Conservation (phyloP, 1,140 invertebrate species). For the Zaprionus tsacasi region DNA sequence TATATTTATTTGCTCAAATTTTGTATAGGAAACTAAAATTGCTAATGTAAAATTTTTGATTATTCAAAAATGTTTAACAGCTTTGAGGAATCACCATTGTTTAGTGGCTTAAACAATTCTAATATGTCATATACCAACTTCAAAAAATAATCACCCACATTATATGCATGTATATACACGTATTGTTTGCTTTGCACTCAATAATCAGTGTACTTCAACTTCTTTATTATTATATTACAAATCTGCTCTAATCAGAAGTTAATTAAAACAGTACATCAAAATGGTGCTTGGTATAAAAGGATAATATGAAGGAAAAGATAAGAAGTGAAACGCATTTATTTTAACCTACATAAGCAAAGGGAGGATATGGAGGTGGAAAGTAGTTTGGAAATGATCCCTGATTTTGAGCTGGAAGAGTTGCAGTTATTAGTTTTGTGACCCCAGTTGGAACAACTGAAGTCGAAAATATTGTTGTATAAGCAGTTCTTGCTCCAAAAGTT, state of each 20-base stretch:
- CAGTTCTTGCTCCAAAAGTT: slow-evolving; percentile 94
- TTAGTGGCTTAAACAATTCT: neutral
- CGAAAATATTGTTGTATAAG: slow-evolving; percentile 93
- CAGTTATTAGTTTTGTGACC: slow-evolving; percentile 92
- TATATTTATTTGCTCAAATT: neutral
- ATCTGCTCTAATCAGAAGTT: neutral
- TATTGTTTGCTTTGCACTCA: neutral
- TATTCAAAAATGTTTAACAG: slow-evolving; percentile 1
- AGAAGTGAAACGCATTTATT: neutral
- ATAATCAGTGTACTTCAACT: neutral
- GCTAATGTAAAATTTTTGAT: neutral
- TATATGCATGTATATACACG: neutral
- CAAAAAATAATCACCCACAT: neutral
- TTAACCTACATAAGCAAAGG: slow-evolving; percentile 91
- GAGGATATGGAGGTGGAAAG: slow-evolving; percentile 84
- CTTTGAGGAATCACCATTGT: neutral
- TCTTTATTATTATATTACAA: neutral
- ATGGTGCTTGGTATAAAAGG: neutral
- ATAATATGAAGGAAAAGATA: neutral
- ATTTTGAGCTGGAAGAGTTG: slow-evolving; percentile 90
- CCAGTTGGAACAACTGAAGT: slow-evolving; percentile 93
- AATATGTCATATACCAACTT: slow-evolving; percentile 2
- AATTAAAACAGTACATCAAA: neutral
- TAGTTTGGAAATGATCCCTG: slow-evolving; percentile 91
- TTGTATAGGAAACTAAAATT: neutral